A percentile compares a stretch with the other conserved stretches of the same genome.
Evolutionary conservation across 2,113 vertebrate species (phyloP).

Genomic region (Pygoscelis antarcticus): DNA sequence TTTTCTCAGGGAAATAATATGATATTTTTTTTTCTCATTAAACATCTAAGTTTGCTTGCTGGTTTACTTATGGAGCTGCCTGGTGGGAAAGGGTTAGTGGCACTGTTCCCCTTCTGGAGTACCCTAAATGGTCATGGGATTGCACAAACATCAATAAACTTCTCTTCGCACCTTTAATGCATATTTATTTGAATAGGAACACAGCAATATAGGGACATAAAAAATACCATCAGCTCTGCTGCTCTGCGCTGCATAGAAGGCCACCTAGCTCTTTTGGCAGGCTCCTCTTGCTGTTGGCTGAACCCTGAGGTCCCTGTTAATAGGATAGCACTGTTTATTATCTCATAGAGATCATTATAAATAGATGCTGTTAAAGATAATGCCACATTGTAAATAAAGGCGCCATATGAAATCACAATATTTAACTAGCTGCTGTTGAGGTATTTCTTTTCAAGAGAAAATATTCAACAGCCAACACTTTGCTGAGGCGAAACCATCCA

Average conservation of each 20-base stretch:
- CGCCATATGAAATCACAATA: slow-evolving; percentile 45
- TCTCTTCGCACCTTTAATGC: slow-evolving; percentile 11
- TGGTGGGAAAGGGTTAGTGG: background rate
- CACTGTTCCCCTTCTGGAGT: background rate
- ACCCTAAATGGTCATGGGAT: background rate
- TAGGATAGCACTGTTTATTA: slow-evolving; percentile 60
- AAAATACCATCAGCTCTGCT: background rate
- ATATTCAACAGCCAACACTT: background rate
- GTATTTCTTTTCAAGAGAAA: slow-evolving; percentile 25
- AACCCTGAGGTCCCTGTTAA: slow-evolving; percentile 38
- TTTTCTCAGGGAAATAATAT: background rate
- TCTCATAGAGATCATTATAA: slow-evolving; percentile 57
- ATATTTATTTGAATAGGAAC: background rate
- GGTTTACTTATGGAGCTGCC: background rate
- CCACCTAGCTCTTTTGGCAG: slow-evolving; percentile 65
- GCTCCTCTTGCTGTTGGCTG: slow-evolving; percentile 49
- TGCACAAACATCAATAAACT: background rate
- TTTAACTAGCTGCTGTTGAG: slow-evolving; percentile 47
- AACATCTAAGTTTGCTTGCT: background rate
- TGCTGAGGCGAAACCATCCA: background rate
- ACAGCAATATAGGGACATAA: background rate
- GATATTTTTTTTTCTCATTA: background rate
- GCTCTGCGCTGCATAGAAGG: background rate
- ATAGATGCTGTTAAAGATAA: slow-evolving; percentile 56
- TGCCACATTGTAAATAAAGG: slow-evolving; percentile 49